phyloP scores from a whole-genome alignment of 2,797 vertebrate genomes.

The Odontamblyopus lacepedii region DNA sequence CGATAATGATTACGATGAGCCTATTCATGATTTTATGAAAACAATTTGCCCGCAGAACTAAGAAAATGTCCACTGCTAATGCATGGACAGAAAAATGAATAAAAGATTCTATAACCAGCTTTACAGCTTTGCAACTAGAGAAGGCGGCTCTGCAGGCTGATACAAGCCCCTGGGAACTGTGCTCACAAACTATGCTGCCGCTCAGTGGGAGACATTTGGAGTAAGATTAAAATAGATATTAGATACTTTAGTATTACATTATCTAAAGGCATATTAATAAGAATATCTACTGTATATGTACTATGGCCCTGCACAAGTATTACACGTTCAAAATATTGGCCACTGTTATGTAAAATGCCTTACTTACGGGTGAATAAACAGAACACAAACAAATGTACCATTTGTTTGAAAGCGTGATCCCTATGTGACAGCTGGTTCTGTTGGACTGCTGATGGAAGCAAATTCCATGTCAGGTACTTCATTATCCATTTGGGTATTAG shows the following conservation, averaged over 20 bases:
- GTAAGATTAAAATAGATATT: neutral
- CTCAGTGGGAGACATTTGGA: neutral
- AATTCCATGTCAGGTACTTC: constrained; percentile 68
- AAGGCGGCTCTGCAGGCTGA: neutral
- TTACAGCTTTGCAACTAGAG: neutral
- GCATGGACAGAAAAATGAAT: neutral
- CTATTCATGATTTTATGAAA: neutral
- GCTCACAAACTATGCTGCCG: neutral
- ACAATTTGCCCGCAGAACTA: neutral
- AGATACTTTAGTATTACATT: neutral
- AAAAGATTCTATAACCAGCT: constrained; percentile 1
- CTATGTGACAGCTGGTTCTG: constrained; percentile 50
- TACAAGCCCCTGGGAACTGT: neutral
- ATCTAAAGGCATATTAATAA: neutral
- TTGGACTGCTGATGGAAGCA: constrained; percentile 61
- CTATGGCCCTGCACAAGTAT: neutral
- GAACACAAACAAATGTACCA: constrained; percentile 56
- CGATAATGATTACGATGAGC: neutral
- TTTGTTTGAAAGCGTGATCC: constrained; percentile 48
- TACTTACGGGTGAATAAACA: constrained; percentile 48
- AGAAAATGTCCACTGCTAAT: neutral
- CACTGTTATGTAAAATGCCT: constrained; percentile 15
- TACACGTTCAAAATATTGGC: neutral
- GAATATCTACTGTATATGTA: neutral
- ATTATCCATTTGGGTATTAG: constrained; percentile 62